phyloP scores from a whole-genome alignment of 2,888 invertebrate genomes.

The Machimus atricapillus region DNA sequence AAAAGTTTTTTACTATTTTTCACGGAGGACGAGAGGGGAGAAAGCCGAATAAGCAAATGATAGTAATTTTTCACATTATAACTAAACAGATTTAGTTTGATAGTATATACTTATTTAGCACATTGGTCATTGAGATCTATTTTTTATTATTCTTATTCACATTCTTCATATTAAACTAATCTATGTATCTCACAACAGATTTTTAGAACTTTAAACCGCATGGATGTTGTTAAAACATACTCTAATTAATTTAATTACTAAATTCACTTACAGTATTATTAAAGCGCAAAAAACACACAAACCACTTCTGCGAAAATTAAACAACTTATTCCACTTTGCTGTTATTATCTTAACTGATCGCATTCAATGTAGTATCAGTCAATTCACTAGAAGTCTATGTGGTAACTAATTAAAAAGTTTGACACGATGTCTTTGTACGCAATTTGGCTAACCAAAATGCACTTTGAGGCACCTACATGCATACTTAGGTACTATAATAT shows the following conservation, averaged over 20 bases:
- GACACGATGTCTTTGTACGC: conserved; percentile 40
- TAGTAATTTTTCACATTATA: too few relatives aligned
- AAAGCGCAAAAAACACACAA: not conserved
- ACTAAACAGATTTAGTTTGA: too few relatives aligned
- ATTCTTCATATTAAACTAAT: too few relatives aligned
- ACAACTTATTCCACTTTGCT: not conserved
- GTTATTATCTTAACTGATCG: not conserved
- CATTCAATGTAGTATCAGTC: not conserved
- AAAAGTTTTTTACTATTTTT: too few relatives aligned
- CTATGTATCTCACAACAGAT: not conserved
- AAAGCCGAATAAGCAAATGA: too few relatives aligned
- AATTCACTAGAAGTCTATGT: not conserved
- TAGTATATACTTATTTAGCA: too few relatives aligned
- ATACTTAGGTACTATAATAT: not conserved
- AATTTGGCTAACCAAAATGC: not conserved
- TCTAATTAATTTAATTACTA: not conserved
- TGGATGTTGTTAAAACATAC: not conserved
- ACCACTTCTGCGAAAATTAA: not conserved
- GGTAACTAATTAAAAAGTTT: conserved; percentile 35
- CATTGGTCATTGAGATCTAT: too few relatives aligned
- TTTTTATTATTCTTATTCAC: too few relatives aligned
- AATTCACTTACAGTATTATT: not conserved
- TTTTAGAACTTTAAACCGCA: too few relatives aligned
- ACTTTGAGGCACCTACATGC: not conserved
- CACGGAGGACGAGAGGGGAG: too few relatives aligned